Evolutionary conservation across 2,888 invertebrate genomes (phyloP), one percentile per base, ranked within the genome.

Genomic region (Geotrupes spiniger): DNA sequence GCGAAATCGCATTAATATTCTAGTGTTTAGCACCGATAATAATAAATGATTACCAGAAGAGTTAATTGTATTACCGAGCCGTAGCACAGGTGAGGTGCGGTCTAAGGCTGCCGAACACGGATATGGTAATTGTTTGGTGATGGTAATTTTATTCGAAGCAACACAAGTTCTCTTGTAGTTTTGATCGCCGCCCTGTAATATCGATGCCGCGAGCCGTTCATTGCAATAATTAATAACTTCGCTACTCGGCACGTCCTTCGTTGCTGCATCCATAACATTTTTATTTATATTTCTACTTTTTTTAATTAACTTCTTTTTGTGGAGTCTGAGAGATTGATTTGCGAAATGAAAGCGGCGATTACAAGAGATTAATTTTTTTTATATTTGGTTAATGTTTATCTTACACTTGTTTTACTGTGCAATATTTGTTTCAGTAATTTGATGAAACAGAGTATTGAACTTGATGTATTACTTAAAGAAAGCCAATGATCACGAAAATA

Each of bases 121-220:
- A 66, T 66, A 66, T 63, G 65, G 66, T 68, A 68, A 66, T 68
- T 65, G 66, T 66, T 64, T 64, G 62, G 57, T 58, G 61, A 62
- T 62, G 64, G 65, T 66, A 68, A 66, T 68, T 64, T 66, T 63
- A 64, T 64, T 64, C 63, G 54, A 58, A 53, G 59, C 60, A 63
- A 62, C 58, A 63, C 56, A 26, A 17, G 27, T 36, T 49, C 29
- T 43, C 38, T 38, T 51, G 33, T 46, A 50, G 38, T 50, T 46
- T 62, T 51, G 60, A 53, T 54, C 53, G 65, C 69, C 69, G 71
- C 71, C 67, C 67, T 71, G 63, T 70, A 70, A 71, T 71, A 69
- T 67, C 58, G 60, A 59, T 58, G 61, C 69, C 69, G 70, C 68
- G 53, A 42, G 47, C 54, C 54, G 52, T 52, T 56, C 57, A 57